phyloP scores from a whole-genome alignment of 2,113 vertebrate genomes.

The Numida meleagris region DNA sequence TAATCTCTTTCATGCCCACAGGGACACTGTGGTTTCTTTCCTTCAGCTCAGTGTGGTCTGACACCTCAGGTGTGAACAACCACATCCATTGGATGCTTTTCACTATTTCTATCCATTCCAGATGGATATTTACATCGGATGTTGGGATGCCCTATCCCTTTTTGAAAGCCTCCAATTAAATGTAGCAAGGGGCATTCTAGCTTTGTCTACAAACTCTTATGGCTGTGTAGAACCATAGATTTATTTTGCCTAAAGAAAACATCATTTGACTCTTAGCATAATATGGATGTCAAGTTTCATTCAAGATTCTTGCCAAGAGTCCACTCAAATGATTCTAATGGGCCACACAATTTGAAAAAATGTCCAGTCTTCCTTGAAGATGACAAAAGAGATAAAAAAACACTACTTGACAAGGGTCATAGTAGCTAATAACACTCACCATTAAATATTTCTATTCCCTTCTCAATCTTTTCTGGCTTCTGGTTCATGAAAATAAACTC shows the following conservation, averaged over 20 bases:
- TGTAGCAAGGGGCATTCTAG: not conserved
- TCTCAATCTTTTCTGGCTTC: not conserved
- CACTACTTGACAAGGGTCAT: not conserved
- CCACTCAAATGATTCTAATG: not conserved
- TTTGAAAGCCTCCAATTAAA: not conserved
- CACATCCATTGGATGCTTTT: not conserved
- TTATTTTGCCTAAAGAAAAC: not conserved
- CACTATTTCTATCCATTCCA: not conserved
- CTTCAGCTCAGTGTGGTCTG: rapidly evolving
- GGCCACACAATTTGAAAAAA: not conserved
- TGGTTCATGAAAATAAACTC: not conserved
- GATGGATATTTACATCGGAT: not conserved
- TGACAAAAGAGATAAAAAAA: not conserved
- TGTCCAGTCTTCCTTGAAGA: not conserved
- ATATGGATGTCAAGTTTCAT: not conserved
- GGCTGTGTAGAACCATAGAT: not conserved
- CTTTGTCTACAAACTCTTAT: not conserved
- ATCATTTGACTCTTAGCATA: not conserved
- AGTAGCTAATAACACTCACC: not conserved
- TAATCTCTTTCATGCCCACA: not conserved
- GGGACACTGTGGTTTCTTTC: not conserved
- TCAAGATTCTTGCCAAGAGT: not conserved
- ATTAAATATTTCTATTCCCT: not conserved
- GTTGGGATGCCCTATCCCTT: not conserved
- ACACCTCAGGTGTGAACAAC: not conserved